Evolutionary conservation across 2,888 invertebrate species (phyloP).

Genomic region (Stenodera caucasica): DNA sequence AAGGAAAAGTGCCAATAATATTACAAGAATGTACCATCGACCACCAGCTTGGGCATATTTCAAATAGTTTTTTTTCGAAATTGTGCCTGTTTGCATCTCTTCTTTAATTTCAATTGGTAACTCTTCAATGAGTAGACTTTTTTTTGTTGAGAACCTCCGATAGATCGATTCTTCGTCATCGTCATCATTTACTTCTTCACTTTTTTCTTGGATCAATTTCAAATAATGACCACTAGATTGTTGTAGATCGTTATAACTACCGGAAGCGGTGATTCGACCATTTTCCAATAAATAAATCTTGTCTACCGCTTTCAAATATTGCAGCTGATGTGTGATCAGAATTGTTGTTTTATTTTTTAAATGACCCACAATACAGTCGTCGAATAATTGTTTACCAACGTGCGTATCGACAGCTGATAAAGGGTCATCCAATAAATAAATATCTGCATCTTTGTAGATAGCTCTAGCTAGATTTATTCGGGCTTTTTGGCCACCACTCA

Average conservation of each 20-base stretch:
- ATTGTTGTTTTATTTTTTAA: constrained; percentile 69
- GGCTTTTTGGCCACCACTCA: constrained; percentile 82
- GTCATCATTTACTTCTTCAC: constrained; percentile 36
- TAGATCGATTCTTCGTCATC: constrained; percentile 48
- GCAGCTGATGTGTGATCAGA: constrained; percentile 73
- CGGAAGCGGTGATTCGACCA: constrained; percentile 61
- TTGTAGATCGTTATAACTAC: constrained; percentile 70
- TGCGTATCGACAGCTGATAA: constrained; percentile 87
- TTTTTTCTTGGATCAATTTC: constrained; percentile 50
- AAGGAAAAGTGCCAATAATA: constrained; percentile 65
- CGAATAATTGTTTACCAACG: constrained; percentile 84
- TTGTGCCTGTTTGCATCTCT: constrained; percentile 62
- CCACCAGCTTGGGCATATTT: constrained; percentile 75
- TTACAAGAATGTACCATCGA: constrained; percentile 61
- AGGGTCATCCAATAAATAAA: constrained; percentile 87
- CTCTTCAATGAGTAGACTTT: not conserved
- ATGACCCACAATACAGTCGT: constrained; percentile 70
- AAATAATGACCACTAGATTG: constrained; percentile 73
- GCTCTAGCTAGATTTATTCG: constrained; percentile 84
- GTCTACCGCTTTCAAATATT: constrained; percentile 62
- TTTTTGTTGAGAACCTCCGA: constrained; percentile 13
- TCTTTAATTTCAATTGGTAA: constrained; percentile 58
- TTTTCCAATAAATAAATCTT: constrained; percentile 62
- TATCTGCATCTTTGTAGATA: constrained; percentile 79
- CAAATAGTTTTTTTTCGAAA: constrained; percentile 59